These are phyloP conservation scores for Saxicola maurus DNA, from an alignment of 2,797 vertebrate species.

Conservation along the genomic window DNA sequence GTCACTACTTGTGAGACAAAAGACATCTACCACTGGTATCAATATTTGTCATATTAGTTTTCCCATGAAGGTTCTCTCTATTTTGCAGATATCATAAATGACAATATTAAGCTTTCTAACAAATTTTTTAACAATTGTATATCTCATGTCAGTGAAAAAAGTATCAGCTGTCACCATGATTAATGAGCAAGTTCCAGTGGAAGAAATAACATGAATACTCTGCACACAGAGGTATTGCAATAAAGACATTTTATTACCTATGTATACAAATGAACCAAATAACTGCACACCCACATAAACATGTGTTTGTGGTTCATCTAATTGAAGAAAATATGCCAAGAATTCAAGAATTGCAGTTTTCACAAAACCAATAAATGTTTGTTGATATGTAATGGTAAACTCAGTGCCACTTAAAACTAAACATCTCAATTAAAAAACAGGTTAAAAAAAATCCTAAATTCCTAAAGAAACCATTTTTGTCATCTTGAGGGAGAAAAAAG, in stretches of 20 bases:
- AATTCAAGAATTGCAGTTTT: background rate
- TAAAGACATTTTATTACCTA: background rate
- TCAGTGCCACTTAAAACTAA: background rate
- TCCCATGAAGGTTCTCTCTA: background rate
- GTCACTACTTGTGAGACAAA: background rate
- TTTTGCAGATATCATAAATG: constrained; percentile 16
- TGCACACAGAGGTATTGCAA: background rate
- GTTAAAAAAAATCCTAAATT: background rate
- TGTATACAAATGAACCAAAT: constrained; percentile 31
- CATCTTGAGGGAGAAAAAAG: background rate
- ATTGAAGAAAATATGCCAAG: background rate
- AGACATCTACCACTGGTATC: background rate
- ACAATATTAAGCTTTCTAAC: constrained; percentile 38
- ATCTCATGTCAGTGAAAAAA: constrained; percentile 7
- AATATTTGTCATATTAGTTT: constrained; percentile 3
- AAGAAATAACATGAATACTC: constrained; percentile 14
- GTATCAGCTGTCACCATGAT: constrained; percentile 34
- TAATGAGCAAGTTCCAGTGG: constrained; percentile 24
- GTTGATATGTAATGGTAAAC: background rate
- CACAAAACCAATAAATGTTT: background rate
- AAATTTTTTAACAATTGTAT: constrained; percentile 34
- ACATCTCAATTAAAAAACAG: background rate
- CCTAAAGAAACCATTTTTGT: background rate
- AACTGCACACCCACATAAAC: background rate
- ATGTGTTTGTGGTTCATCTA: background rate